Evolutionary conservation across 2,888 invertebrate species (phyloP).

Genomic region (Sarcophaga caerulescens): DNA sequence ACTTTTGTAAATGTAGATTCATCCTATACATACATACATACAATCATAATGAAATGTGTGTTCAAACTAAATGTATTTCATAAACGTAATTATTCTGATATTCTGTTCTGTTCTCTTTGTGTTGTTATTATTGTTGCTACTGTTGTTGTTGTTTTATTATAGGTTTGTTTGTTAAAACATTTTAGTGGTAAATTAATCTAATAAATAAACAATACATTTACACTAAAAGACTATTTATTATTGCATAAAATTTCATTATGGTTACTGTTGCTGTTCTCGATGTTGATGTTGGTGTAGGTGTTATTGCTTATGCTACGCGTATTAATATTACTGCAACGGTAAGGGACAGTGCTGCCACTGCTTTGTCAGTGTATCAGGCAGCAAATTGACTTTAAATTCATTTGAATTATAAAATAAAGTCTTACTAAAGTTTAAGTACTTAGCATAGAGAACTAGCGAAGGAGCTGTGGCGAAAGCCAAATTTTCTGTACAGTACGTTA

Average conservation of each 20-base stretch:
- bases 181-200: slow-evolving; percentile 64
- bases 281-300: too few species aligned
- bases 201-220: slow-evolving; percentile 57
- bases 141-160: slow-evolving; percentile 32
- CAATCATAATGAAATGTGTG: neutral
- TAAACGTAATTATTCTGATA: slow-evolving; percentile 60
- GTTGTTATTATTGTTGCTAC: slow-evolving; percentile 8
- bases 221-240: slow-evolving; percentile 22
- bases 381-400: too few species aligned
- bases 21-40: neutral
- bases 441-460: too few species aligned
- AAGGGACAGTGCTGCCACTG: neutral
- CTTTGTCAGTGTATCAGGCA: too few species aligned
- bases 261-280: neutral
- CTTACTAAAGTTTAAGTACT: too few species aligned
- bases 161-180: slow-evolving; percentile 55
- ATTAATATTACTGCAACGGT: too few species aligned
- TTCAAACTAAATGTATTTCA: slow-evolving; percentile 48
- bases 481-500: too few species aligned
- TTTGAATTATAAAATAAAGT: too few species aligned
- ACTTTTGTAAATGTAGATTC: neutral
- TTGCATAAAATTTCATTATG: neutral
- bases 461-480: too few species aligned
- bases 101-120: slow-evolving; percentile 14
- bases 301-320: too few species aligned